Evolutionary conservation across 2,113 vertebrate species (phyloP).

Genomic region (Charina bottae): DNA sequence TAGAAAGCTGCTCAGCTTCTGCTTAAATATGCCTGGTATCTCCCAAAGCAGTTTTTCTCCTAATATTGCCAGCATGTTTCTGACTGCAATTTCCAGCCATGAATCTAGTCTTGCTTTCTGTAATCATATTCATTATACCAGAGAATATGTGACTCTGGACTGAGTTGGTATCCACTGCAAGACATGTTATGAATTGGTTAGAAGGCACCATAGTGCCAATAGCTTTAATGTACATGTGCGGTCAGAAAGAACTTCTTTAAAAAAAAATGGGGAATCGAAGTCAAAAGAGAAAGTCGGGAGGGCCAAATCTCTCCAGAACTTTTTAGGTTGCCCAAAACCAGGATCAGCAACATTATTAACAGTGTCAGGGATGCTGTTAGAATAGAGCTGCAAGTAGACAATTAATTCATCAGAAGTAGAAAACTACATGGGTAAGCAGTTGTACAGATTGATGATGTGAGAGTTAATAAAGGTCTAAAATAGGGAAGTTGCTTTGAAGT

Average conservation of each 20-base stretch:
- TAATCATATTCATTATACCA: not conserved
- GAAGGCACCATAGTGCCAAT: not conserved
- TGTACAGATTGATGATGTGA: not conserved
- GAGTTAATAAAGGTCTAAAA: not conserved
- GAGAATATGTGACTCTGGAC: not conserved
- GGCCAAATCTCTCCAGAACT: not conserved
- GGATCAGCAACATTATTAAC: not conserved
- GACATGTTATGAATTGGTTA: not conserved
- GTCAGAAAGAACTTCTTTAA: not conserved
- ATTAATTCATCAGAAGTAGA: not conserved
- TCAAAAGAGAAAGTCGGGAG: not conserved
- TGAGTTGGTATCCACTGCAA: not conserved
- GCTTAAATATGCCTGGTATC: not conserved
- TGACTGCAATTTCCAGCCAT: not conserved
- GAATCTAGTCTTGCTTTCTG: not conserved
- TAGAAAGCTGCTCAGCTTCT: not conserved
- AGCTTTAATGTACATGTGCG: not conserved
- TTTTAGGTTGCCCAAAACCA: not conserved
- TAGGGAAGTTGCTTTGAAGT: not conserved
- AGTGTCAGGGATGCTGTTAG: not conserved
- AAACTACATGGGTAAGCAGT: not conserved
- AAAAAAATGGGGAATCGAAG: not conserved
- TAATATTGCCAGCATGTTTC: not conserved
- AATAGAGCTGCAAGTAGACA: not conserved
- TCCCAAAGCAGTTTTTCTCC: not conserved